Percentiles rank a stretch among this genome's conserved stretches.
These are phyloP conservation scores for Aradophagus sp. DNA, from an alignment of 1,140 invertebrate genomes.

Conservation along the genomic window DNA sequence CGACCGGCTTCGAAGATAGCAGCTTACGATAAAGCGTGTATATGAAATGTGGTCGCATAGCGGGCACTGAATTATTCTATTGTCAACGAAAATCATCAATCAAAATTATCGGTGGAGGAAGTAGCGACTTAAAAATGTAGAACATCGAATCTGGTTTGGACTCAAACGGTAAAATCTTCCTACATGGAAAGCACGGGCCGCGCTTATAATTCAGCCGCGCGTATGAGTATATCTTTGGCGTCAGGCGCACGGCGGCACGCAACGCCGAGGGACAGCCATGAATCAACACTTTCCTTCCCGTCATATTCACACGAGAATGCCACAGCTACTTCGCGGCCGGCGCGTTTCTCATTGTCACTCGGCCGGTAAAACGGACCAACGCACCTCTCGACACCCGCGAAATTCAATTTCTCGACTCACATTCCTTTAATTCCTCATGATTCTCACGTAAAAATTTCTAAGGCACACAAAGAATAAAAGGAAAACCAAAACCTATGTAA, in stretches of 20 bases:
- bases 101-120: slow-evolving; percentile 54
- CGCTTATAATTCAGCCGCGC: slow-evolving; percentile 42
- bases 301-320: slow-evolving; percentile 50
- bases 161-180: slow-evolving; percentile 56
- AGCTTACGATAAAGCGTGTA: slow-evolving; percentile 28
- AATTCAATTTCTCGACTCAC: too few species aligned
- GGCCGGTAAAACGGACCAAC: slow-evolving; percentile 19
- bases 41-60: slow-evolving; percentile 39
- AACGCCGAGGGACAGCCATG: slow-evolving; percentile 44
- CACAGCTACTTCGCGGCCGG: slow-evolving; percentile 28
- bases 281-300: slow-evolving; percentile 56
- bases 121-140: slow-evolving; percentile 45
- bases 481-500: too few species aligned
- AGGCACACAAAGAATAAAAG: too few species aligned
- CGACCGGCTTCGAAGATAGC: slow-evolving; percentile 30
- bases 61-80: slow-evolving; percentile 53
- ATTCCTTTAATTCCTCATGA: too few species aligned
- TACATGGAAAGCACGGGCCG: slow-evolving; percentile 41
- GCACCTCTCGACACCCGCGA: not conserved
- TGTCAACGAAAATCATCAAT: slow-evolving; percentile 57
- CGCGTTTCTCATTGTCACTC: slow-evolving; percentile 33
- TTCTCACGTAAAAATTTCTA: too few species aligned
- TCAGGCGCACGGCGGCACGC: slow-evolving; percentile 29
- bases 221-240: slow-evolving; percentile 35
- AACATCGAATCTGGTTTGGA: slow-evolving; percentile 57